phyloP scores from a whole-genome alignment of 2,888 invertebrate species.

The Hydrotaea cyrtoneurina region DNA sequence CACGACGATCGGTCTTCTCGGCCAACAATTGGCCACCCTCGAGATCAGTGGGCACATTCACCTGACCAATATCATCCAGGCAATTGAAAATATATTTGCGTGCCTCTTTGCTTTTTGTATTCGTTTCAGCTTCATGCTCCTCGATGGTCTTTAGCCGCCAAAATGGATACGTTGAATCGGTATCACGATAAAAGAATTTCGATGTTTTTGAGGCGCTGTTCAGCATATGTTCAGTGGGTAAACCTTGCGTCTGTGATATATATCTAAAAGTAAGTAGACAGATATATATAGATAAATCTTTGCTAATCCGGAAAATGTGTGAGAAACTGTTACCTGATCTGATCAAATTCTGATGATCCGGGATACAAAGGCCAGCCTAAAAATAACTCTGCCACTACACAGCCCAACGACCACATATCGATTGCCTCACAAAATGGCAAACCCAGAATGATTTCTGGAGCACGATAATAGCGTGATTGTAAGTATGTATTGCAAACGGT shows the following conservation, averaged over 20 bases:
- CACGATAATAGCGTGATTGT: slow-evolving; percentile 99
- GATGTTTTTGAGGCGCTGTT: slow-evolving; percentile 98
- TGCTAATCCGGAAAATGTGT: background rate
- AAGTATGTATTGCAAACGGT: slow-evolving; percentile 99
- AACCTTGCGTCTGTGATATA: slow-evolving; percentile 97
- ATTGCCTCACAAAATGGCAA: slow-evolving; percentile 99
- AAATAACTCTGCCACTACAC: slow-evolving; percentile 99
- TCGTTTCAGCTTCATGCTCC: slow-evolving; percentile 98
- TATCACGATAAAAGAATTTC: slow-evolving; percentile 98
- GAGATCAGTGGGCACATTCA: slow-evolving; percentile 97
- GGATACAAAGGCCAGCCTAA: slow-evolving; percentile 99
- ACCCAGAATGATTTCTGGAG: slow-evolving; percentile 98
- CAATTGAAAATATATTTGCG: slow-evolving; percentile 99
- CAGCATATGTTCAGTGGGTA: slow-evolving; percentile 99
- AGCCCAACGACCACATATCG: slow-evolving; percentile 99
- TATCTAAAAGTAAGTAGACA: slow-evolving; percentile 82
- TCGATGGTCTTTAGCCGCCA: slow-evolving; percentile 96
- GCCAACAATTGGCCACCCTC: slow-evolving; percentile 98
- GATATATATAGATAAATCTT: background rate
- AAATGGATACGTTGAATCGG: slow-evolving; percentile 94
- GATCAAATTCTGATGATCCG: slow-evolving; percentile 99
- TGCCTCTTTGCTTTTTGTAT: slow-evolving; percentile 99
- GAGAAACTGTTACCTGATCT: slow-evolving; percentile 87
- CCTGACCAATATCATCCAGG: slow-evolving; percentile 98
- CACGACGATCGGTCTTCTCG: slow-evolving; percentile 97